Percentiles rank a stretch among this genome's conserved stretches.
These are phyloP conservation scores for Dunckerocampus dactyliophorus DNA, from an alignment of 2,113 vertebrate genomes.

Conservation along the genomic window DNA sequence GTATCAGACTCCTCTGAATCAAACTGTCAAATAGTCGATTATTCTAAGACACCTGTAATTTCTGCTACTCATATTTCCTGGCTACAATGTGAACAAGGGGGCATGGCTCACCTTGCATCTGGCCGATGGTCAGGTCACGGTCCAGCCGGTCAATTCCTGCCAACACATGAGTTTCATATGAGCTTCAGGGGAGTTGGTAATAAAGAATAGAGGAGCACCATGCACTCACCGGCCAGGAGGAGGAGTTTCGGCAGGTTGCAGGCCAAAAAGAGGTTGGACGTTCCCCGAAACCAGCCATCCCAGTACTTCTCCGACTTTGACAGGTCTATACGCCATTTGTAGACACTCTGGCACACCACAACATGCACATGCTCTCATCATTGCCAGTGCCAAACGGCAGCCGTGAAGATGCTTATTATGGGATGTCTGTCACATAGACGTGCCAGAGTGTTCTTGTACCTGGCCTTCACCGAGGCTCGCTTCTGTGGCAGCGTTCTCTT, in stretches of 20 bases:
- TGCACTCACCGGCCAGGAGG: constrained; percentile 53
- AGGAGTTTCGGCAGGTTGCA: constrained; percentile 72
- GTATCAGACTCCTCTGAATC: too few relatives aligned
- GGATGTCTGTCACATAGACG: not conserved
- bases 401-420: not conserved
- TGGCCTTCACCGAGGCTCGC: constrained; percentile 24
- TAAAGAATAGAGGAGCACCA: not conserved
- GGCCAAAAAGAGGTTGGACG: constrained; percentile 68
- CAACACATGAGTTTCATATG: constrained; percentile 3
- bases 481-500: constrained; percentile 45
- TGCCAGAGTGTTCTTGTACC: constrained; percentile 1
- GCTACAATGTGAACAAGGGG: not conserved
- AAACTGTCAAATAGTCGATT: too few relatives aligned
- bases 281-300: constrained; percentile 74
- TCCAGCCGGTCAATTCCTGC: constrained; percentile 70
- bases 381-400: not conserved
- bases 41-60: too few relatives aligned
- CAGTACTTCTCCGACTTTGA: constrained; percentile 74
- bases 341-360: constrained; percentile 36
- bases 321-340: constrained; percentile 68
- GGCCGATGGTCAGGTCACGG: constrained; percentile 69
- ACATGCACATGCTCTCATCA: too few relatives aligned
- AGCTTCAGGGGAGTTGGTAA: not conserved
- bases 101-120: constrained; percentile 65
- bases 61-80: not conserved